Evolutionary conservation across 2,113 vertebrate genomes (phyloP), one percentile per base, ranked within the genome.

Genomic region (Lasiurus cinereus): DNA sequence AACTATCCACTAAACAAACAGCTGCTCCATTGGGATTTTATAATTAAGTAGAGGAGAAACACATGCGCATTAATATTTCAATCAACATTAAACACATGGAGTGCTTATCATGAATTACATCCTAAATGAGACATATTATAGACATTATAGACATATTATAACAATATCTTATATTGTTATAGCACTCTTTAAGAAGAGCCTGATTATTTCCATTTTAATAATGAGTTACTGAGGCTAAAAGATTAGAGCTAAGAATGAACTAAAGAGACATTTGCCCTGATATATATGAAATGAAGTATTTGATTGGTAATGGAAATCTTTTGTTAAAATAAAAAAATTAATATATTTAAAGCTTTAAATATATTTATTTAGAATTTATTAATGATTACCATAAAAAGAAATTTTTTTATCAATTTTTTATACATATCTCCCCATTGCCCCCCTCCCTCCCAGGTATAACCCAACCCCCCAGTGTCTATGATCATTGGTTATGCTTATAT

Each of bases 311-410:
- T 64, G 92, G 29, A 93, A 83, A 88, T 8, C 5, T 48, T 67
- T 91, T 80, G 46, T 18, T 52, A 59, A 62, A 56, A 78, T 27
- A 52, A 67, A 82, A 31, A 46, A 24, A 70, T 31, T 36, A 88
- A 82, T 52, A 36, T 50, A 91, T 52, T 82, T 93, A 13, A 64
- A 64, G 56, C 56, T 31, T 73, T 33, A 33, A 91, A 84, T 50
- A 54, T 54, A 90, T 56, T 84, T 93, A 73, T 88, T 76, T 88
- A 69, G 90, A 94, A 43, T 79, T 83, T 76, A 66, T 83, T 8
- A 36, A 36, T 66, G 29, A 74, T 31, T 91, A 6, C 69, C 69
- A 93, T 67, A 91, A 70, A 87, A n/a, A 39, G 3, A 39, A 39
- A 77, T 48, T 5, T 48, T 39, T 39, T 39, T 39, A 39, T 39